Evolutionary conservation across 2,888 invertebrate species (phyloP).

Genomic region (Leucozona laternaria): DNA sequence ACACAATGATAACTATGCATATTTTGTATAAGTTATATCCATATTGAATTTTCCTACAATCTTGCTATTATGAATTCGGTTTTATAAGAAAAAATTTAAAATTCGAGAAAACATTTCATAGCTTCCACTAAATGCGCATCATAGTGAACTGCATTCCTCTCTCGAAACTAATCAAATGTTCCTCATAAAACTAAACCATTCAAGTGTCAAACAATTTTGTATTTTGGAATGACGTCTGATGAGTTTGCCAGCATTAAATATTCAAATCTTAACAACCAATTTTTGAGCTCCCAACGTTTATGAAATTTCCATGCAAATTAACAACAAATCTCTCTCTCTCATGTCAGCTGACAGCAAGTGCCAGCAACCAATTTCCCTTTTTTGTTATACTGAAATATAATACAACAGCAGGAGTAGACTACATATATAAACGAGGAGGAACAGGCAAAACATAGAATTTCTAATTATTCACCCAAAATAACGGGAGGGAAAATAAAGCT

Average conservation of each 20-base stretch:
- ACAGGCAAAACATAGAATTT: constrained; percentile 52
- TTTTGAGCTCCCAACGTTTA: constrained; percentile 73
- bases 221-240: constrained; percentile 66
- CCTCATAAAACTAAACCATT: constrained; percentile 69
- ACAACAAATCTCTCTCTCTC: constrained; percentile 70
- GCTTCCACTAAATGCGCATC: too few species aligned
- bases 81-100: too few species aligned
- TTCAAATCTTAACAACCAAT: constrained; percentile 75
- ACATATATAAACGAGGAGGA: constrained; percentile 10
- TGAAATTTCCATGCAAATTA: constrained; percentile 76
- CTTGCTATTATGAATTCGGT: too few species aligned
- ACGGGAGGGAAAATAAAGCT: constrained; percentile 34
- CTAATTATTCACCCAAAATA: constrained; percentile 69
- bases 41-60: too few species aligned
- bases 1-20: too few species aligned
- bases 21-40: too few species aligned
- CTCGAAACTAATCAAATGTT: constrained; percentile 68
- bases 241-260: constrained; percentile 72
- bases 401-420: constrained; percentile 33
- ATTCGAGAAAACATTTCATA: too few species aligned
- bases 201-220: constrained; percentile 73
- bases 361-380: constrained; percentile 64
- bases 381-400: constrained; percentile 48
- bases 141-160: too few species aligned
- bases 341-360: constrained; percentile 74